Evolutionary conservation across 2,888 invertebrate genomes (phyloP), one percentile per base, ranked within the genome.

Genomic region (Synergus gifuensis): DNA sequence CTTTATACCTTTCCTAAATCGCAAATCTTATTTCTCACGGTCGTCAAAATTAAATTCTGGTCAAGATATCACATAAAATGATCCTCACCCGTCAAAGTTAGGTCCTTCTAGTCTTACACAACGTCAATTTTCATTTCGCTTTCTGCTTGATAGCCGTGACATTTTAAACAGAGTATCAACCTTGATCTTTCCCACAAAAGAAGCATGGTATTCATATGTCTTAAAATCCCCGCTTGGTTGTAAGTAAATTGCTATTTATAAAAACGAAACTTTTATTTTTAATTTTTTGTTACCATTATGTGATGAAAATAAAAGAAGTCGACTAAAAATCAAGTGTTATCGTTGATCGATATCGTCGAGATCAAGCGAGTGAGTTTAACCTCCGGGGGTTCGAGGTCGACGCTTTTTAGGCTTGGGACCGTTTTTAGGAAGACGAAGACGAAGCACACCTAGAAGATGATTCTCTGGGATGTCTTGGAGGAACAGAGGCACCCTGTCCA

Each of bases 401-500:
- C 18, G 66, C 54, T 28, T 73, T 73, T 73, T 54, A 40, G 73
- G 54, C 54, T 73, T 73, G 54, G 40, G 12, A 16, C n/a, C 73
- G 36, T 73, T 73, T 73, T 73, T 73, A 49, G 73, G 54, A 54
- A 76, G 54, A 78, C 80, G 77, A 77, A 76, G 79, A 80, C 78
- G 78, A 76, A 76, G 81, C 78, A 77, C 77, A 78, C 77, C 79
- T 60, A 66, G 81, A 79, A 69, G 67, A 79, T 78, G 76, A 77
- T 80, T 78, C 69, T 69, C 12, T 60, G 46, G 44, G 78, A 79
- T 79, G 77, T 81, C 78, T 60, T 78, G 54, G 49, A 44, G 78
- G 76, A 84, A 87, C 87, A 87, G 87, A 82, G 87, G 82, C 83
- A 83, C 85, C 83, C 87, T 88, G 90, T 89, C 87, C 83, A 81